Evolutionary conservation across 2,797 vertebrate genomes (phyloP).

Genomic region (Stomatorhinus walkeri): DNA sequence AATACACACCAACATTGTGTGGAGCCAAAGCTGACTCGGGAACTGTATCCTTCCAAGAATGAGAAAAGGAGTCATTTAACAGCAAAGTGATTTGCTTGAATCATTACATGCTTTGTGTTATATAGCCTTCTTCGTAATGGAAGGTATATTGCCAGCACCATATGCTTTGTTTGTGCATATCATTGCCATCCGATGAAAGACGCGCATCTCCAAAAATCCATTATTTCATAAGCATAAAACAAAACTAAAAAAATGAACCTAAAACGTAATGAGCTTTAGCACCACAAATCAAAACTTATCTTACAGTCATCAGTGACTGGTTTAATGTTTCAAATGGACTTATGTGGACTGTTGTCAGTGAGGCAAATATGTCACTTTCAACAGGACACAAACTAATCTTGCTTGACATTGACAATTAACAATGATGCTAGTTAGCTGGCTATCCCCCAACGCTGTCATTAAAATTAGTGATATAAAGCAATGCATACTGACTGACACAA

Average conservation of each 20-base stretch:
- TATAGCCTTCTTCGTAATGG: neutral
- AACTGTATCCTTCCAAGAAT: neutral
- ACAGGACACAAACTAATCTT: neutral
- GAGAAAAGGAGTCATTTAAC: neutral
- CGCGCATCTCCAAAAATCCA: neutral
- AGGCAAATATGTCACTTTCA: neutral
- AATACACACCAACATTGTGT: neutral
- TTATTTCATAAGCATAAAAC: neutral
- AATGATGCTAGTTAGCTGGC: neutral
- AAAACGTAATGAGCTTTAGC: neutral
- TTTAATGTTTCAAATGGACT: neutral
- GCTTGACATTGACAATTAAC: neutral
- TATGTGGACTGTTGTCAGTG: neutral
- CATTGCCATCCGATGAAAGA: neutral
- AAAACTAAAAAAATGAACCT: neutral
- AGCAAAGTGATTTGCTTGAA: neutral
- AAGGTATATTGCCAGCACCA: neutral
- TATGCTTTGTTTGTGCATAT: neutral
- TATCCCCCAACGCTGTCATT: neutral
- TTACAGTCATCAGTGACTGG: neutral
- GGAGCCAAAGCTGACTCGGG: neutral
- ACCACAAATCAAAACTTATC: neutral
- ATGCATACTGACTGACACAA: neutral
- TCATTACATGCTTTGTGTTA: neutral
- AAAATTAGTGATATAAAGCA: neutral